Evolutionary conservation across 2,797 vertebrate species (phyloP).

Genomic region (Chloroceryle amazona): DNA sequence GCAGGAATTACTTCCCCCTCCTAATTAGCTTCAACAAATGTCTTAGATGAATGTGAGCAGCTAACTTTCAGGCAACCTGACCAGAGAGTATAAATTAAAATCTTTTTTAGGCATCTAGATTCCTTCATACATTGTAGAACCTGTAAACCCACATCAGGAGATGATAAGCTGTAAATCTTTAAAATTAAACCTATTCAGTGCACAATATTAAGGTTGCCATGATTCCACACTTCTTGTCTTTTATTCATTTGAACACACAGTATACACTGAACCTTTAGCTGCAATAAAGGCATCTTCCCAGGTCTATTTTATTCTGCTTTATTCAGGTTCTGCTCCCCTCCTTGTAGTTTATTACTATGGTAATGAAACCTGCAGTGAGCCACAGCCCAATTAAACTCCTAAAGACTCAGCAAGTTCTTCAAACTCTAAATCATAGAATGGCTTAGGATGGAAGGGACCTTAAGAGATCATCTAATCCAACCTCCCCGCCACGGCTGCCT

Average conservation of each 20-base stretch:
- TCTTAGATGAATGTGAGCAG: not conserved
- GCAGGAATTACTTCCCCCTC: not conserved
- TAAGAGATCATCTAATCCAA: too few species aligned
- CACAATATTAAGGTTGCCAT: not conserved
- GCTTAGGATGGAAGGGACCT: too few species aligned
- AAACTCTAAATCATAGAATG: not conserved
- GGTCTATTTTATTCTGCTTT: not conserved
- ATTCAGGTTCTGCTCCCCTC: not conserved
- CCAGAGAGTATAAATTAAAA: not conserved
- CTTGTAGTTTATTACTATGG: not conserved
- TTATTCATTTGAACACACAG: not conserved
- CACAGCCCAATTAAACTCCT: conserved; percentile 13
- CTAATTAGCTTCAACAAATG: not conserved
- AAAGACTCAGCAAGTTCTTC: not conserved
- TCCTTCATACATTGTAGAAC: not conserved
- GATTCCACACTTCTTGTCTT: not conserved
- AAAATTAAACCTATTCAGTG: not conserved
- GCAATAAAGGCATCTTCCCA: not conserved
- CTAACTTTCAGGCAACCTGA: not conserved
- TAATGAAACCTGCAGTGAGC: conserved; percentile 19
- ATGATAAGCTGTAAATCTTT: not conserved
- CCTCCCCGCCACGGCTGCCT: too few species aligned
- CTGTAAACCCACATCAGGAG: not conserved
- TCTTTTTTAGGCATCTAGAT: not conserved
- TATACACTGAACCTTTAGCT: not conserved